A percentile compares a stretch with the other conserved stretches of the same genome.
Evolutionary conservation across 1,140 invertebrate species (phyloP).

Genomic region (Aphidius ervi): DNA sequence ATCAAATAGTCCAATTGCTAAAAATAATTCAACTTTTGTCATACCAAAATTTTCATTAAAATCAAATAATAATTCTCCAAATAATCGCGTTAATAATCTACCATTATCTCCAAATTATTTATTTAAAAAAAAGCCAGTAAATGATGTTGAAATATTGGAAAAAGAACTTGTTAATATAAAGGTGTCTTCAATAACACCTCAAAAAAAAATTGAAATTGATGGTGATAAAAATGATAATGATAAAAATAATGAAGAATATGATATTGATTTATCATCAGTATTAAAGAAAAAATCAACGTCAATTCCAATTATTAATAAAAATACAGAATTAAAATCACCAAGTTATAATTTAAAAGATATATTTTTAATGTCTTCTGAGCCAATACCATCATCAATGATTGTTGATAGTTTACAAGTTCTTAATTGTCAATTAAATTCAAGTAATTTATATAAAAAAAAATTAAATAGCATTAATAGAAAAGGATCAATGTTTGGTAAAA

Average conservation of each 20-base stretch:
- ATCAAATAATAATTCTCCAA: background rate
- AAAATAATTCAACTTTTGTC: constrained; percentile 27
- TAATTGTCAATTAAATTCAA: constrained; percentile 38
- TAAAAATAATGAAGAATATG: constrained; percentile 13
- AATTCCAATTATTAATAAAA: constrained; percentile 15
- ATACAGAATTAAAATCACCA: constrained; percentile 8
- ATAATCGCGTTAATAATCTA: background rate
- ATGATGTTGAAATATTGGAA: background rate
- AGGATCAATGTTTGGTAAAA: constrained; percentile 52
- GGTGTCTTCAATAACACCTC: background rate
- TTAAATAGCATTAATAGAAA: constrained; percentile 29
- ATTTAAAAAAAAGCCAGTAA: background rate
- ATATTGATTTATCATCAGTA: constrained; percentile 36
- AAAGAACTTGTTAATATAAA: background rate
- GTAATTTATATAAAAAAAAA: constrained; percentile 24
- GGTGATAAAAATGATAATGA: background rate
- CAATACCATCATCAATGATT: constrained; percentile 7
- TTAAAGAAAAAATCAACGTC: constrained; percentile 24
- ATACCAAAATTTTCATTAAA: constrained; percentile 34
- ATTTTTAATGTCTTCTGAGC: constrained; percentile 13
- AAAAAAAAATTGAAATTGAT: background rate
- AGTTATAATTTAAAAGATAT: constrained; percentile 12
- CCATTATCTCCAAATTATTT: background rate
- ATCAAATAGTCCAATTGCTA: constrained; percentile 18
- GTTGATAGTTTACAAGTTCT: background rate